A percentile compares a stretch with the other conserved stretches of the same genome.
These are phyloP conservation scores for Drosophila bocqueti DNA, from an alignment of 1,140 invertebrate genomes.

Conservation along the genomic window DNA sequence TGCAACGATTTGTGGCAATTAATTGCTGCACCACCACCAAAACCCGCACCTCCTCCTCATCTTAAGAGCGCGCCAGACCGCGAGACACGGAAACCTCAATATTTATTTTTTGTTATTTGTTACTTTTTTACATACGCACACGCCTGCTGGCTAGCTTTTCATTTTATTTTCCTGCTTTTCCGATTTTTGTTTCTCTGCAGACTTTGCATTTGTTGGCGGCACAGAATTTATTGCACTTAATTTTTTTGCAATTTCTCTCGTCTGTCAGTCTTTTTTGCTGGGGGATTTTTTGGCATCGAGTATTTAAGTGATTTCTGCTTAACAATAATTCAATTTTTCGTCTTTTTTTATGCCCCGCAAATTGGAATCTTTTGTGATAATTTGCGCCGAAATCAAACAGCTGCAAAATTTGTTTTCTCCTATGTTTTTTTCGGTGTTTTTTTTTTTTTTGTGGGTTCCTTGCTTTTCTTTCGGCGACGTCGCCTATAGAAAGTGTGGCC, in stretches of 20 bases:
- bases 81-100: conserved; percentile 80
- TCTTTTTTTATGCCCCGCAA: conserved; percentile 18
- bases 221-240: conserved; percentile 77
- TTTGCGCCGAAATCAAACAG: conserved; percentile 80
- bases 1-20: conserved; percentile 79
- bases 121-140: conserved; percentile 22
- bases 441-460: conserved; percentile 16
- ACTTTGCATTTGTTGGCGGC: conserved; percentile 44
- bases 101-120: conserved; percentile 44
- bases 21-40: conserved; percentile 52
- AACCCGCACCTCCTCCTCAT: neutral
- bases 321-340: conserved; percentile 63
- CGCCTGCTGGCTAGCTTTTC: neutral
- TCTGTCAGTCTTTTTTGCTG: conserved; percentile 14
- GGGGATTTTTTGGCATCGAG: conserved; percentile 51
- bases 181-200: conserved; percentile 13
- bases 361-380: conserved; percentile 69
- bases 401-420: conserved; percentile 70
- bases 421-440: neutral
- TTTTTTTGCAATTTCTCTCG: conserved; percentile 51
- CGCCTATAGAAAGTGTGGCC: conserved; percentile 75
- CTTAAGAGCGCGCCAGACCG: conserved; percentile 64
- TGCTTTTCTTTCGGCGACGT: conserved; percentile 44
- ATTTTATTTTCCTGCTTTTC: conserved; percentile 22
- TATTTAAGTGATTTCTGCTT: conserved; percentile 77